Base-by-base conservation (phyloP, 1,140 invertebrate species). In the Heliconius melpomene region DNA sequence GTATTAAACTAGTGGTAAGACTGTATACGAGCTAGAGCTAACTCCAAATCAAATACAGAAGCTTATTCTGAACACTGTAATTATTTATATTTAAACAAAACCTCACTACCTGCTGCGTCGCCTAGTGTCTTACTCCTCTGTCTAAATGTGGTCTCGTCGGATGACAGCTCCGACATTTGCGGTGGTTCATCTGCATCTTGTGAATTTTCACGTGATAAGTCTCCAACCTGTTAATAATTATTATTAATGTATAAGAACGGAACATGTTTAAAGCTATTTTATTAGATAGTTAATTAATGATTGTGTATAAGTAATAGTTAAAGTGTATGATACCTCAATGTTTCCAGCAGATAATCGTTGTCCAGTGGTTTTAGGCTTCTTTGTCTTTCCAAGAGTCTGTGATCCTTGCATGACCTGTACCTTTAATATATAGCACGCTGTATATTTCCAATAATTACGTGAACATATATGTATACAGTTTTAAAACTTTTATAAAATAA, bases 291-390 rank as follows among this genome's bases (percentile, higher is more conserved):
- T 70, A 73, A 11, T 20, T 72, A 71, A 71, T 32, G n/a, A n/a
- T 13, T 36, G 20, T 18, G 16, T 72, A 9, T 2, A 20, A 38
- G 36, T 20, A 72, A 72, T 36, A 72, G 18, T 18, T n/a, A 1
- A 38, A 72, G 18, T 72, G 9, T 40, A 72, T 72, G 5, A 72
- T 79, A 91, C 92, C 88, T 98, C 98, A 74, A 98, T 97, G 85
- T 98, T 97, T 60, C 97, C 98, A 79, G 98, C 98, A 54, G 98
- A 98, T 88, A 98, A 97, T 76, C 98, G 95, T 87, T 99, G 98
- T 52, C 93, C 93, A 5, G 87, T 88, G 73, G 96, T 96, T 83
- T 97, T 96, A 46, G 97, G 96, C 66, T 96, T 96, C 86, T 97
- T 97, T 3, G 97, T 96, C 86, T 97, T 97, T 40, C 96, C 96